Base-by-base conservation (phyloP, 2,888 invertebrate genomes). In the Drosophila nr. medialis region DNA sequence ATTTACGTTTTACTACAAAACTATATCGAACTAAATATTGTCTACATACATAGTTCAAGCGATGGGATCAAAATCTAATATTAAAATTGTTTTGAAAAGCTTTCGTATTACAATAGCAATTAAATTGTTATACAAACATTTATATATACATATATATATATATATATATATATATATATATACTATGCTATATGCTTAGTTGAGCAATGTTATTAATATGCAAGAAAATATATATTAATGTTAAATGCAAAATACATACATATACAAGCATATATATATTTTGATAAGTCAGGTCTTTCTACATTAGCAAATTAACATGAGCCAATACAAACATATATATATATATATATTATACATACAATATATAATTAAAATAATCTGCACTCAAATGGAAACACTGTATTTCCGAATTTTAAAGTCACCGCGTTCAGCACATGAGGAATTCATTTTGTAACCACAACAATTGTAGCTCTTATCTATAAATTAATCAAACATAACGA, bases 61-160 rank as follows among this genome's bases (percentile, higher is more conserved):
- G 64, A 68, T 51, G 78, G 81, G 78, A 81, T 78, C 78, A 78
- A 78, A 55, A 77, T 42, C 45, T 63, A 71, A 71, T 63, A 58
- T 71, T 53, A 48, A 71, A 70, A 56, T 62, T 71, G 49, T 71
- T 71, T 71, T 56, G 61, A 62, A 62, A 71, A 62, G 71, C 70
- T 71, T 71, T 56, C 70, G 54, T 56, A 71, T 32, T 56, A 50
- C 62, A 70, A 70, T 40, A 56, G 62, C 50, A 51, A 70, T 36
- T 32, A 21, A 42, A 70, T 56, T 59, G 67, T 67, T 67, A 67
- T 60, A 60, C 50, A 36, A 27, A 32, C 36, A 67, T 55, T 54
- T n/a, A 50, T 55, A 36, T 1, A 53, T 24, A 34, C 8, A 34
- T 10, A 21, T 8, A 51, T 53, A 34, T 29, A 21, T 8, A 51